These are phyloP conservation scores for Hyperoplus immaculatus DNA, from an alignment of 2,797 vertebrate species.

Conservation along the genomic window DNA sequence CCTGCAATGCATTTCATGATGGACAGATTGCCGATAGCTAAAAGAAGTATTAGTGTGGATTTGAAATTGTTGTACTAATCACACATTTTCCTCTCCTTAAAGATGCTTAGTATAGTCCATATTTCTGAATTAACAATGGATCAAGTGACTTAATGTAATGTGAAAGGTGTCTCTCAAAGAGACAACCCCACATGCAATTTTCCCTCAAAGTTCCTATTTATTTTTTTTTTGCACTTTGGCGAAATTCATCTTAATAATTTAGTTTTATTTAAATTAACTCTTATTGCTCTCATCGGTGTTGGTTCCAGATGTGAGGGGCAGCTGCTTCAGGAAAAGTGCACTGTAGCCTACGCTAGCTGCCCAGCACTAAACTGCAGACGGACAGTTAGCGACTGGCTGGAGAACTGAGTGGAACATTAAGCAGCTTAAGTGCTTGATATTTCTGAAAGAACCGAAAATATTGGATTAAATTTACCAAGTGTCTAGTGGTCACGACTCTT, in stretches of 20 bases:
- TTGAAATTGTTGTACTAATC: not conserved
- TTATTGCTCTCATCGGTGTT: not conserved
- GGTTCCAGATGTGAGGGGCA: not conserved
- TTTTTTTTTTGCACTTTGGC: not conserved
- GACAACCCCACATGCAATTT: not conserved
- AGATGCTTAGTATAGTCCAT: not conserved
- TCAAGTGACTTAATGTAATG: not conserved
- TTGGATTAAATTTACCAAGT: not conserved
- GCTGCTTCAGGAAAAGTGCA: not conserved
- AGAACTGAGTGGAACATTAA: not conserved
- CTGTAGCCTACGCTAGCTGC: too few species aligned
- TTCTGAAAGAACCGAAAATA: not conserved
- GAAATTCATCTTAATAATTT: not conserved
- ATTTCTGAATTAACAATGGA: not conserved
- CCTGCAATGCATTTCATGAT: conserved; percentile 25
- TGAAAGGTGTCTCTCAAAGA: not conserved
- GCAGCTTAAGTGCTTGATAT: not conserved
- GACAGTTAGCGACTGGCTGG: not conserved
- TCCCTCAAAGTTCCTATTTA: not conserved
- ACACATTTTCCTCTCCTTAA: not conserved
- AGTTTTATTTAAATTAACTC: not conserved
- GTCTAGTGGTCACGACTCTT: not conserved
- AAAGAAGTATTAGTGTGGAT: not conserved
- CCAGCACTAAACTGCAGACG: not conserved
- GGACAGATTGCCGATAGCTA: not conserved